phyloP scores from a whole-genome alignment of 2,113 vertebrate genomes.

The Brachypteracias leptosomus region DNA sequence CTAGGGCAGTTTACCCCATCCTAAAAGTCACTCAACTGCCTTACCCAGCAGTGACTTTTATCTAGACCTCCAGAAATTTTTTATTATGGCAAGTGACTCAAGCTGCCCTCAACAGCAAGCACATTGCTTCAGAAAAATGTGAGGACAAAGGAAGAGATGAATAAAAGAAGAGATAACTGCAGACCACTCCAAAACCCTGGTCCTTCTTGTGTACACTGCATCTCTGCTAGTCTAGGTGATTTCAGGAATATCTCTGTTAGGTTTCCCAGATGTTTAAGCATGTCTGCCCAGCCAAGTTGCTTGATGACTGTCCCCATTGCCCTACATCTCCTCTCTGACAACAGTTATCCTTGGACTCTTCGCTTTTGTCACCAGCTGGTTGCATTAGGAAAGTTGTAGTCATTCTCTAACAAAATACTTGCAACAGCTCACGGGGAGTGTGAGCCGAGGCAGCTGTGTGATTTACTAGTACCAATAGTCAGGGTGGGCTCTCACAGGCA shows the following conservation, averaged over 20 bases:
- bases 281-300: background rate
- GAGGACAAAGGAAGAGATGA: background rate
- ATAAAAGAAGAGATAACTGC: background rate
- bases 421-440: background rate
- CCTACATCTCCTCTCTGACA: background rate
- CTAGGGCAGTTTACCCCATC: background rate
- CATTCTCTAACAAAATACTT: background rate
- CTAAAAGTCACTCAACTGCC: background rate
- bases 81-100: background rate
- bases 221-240: background rate
- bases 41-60: background rate
- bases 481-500: background rate
- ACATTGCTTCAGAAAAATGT: fast-evolving
- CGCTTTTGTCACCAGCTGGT: background rate
- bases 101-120: background rate
- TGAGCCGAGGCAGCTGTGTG: background rate
- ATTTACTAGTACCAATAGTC: background rate
- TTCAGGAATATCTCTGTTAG: background rate
- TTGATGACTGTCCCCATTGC: background rate
- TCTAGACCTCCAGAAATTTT: background rate
- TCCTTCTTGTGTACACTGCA: background rate
- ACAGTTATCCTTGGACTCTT: background rate
- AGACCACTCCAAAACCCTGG: fast-evolving
- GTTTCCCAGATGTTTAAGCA: background rate
- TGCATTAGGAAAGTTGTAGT: background rate